Percentiles rank a stretch among this genome's conserved stretches.
Evolutionary conservation across 2,888 invertebrate genomes (phyloP).

Genomic region (Callyntrura sp.): DNA sequence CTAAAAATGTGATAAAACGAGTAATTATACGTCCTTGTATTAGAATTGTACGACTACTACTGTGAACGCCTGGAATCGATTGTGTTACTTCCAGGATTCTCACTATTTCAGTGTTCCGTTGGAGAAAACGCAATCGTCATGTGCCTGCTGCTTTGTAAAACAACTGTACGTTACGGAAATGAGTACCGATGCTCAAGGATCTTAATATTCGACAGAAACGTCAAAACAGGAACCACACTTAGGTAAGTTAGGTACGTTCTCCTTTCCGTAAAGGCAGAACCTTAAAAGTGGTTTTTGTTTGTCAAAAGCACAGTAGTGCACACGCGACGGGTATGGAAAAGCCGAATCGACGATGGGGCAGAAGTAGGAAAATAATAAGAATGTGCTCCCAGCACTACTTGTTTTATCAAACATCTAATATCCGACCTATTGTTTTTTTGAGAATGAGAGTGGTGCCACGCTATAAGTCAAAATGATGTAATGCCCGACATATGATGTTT

Average conservation of each 20-base stretch:
- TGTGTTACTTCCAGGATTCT: no score
- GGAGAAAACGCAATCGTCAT: no score
- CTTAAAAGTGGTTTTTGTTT: conserved; percentile 5
- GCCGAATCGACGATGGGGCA: neutral
- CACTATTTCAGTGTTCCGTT: no score
- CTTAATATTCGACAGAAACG: neutral
- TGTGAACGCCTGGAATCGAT: no score
- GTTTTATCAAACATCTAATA: conserved; percentile 39
- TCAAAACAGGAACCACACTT: neutral
- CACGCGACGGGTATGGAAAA: conserved; percentile 22
- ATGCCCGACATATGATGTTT: conserved; percentile 51
- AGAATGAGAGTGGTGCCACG: conserved; percentile 53
- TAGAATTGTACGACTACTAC: no score
- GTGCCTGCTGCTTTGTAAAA: no score
- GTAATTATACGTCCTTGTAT: no score
- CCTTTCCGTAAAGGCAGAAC: neutral
- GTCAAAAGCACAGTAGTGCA: conserved; percentile 1
- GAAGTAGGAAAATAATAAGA: conserved; percentile 22
- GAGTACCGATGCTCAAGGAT: neutral
- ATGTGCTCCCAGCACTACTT: conserved; percentile 19
- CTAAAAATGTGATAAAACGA: no score
- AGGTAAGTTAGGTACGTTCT: neutral
- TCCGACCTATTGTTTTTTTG: conserved; percentile 59
- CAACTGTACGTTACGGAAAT: no score
- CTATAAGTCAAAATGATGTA: conserved; percentile 69